Conservation (phyloP, 2,113 vertebrate species). For the Rhabdomys dilectus region DNA sequence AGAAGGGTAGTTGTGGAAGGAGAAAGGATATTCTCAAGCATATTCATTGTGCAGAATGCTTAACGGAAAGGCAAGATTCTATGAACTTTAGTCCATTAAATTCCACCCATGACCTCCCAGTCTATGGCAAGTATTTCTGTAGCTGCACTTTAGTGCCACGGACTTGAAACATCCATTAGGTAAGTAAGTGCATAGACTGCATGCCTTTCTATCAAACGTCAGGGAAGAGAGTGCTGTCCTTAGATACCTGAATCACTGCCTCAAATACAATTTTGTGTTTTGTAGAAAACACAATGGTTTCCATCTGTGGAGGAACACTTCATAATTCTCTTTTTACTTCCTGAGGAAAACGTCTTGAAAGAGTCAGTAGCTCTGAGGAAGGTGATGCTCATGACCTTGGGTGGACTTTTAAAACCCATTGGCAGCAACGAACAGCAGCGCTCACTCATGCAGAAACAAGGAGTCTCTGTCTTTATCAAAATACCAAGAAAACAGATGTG, state of each 20-base stretch:
- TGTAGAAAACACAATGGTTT: not conserved
- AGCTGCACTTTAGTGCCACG: not conserved
- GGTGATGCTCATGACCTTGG: not conserved
- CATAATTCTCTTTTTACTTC: not conserved
- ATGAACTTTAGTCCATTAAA: not conserved
- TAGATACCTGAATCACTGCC: not conserved
- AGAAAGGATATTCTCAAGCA: not conserved
- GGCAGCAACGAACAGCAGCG: not conserved
- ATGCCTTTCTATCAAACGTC: not conserved
- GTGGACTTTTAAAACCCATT: not conserved
- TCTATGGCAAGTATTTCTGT: constrained; percentile 16
- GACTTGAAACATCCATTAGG: not conserved
- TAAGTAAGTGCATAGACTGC: not conserved
- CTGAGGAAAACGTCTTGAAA: constrained; percentile 10
- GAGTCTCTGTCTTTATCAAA: constrained; percentile 22
- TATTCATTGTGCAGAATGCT: not conserved
- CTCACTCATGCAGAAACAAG: not conserved
- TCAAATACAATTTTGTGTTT: not conserved
- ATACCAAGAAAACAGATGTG: not conserved
- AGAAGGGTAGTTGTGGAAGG: not conserved
- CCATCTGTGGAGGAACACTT: not conserved
- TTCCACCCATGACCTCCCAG: not conserved
- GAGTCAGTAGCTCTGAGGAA: not conserved
- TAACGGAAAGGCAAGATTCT: not conserved
- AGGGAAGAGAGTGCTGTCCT: not conserved